Percentiles rank a stretch among this genome's conserved stretches.
These are phyloP conservation scores for Pseudomyrmex pallidus DNA, from an alignment of 1,140 invertebrate species.

Conservation along the genomic window DNA sequence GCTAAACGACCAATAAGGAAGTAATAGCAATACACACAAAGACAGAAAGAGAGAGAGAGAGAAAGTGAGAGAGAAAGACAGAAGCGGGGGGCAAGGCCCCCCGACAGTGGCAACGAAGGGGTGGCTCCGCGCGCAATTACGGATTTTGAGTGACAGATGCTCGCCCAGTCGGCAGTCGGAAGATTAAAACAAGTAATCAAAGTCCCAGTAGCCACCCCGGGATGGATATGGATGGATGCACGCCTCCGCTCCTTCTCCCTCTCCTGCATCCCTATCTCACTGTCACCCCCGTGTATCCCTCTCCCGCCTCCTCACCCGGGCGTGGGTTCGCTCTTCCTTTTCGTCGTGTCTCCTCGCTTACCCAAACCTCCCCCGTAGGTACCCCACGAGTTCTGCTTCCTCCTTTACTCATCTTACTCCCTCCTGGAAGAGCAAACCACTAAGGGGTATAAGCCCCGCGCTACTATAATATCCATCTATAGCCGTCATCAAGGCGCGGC, in stretches of 20 bases:
- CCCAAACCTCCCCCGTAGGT: constrained; percentile 2
- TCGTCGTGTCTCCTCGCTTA: constrained; percentile 48
- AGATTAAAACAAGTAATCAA: constrained; percentile 86
- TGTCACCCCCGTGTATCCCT: constrained; percentile 23
- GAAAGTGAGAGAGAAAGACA: not conserved
- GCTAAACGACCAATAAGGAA: constrained; percentile 74
- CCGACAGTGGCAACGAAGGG: constrained; percentile 52
- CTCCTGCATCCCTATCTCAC: not conserved
- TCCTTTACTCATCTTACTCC: constrained; percentile 59
- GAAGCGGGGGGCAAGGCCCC: constrained; percentile 18
- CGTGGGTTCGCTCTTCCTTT: constrained; percentile 38
- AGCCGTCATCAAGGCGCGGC: constrained; percentile 69
- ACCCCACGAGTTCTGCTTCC: constrained; percentile 34
- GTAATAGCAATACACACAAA: constrained; percentile 67
- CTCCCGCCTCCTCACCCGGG: not conserved
- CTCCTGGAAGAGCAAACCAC: constrained; percentile 55
- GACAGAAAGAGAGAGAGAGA: constrained; percentile 13
- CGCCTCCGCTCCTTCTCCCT: constrained; percentile 33
- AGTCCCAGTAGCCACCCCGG: constrained; percentile 78
- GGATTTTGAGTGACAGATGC: constrained; percentile 86
- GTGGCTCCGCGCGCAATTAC: constrained; percentile 82
- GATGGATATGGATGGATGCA: constrained; percentile 81
- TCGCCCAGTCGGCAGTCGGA: constrained; percentile 84
- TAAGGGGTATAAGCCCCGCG: constrained; percentile 59
- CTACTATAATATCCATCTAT: constrained; percentile 72